Base-by-base conservation (phyloP, 2,797 vertebrate species). In the Rhabdomys pumilio region DNA sequence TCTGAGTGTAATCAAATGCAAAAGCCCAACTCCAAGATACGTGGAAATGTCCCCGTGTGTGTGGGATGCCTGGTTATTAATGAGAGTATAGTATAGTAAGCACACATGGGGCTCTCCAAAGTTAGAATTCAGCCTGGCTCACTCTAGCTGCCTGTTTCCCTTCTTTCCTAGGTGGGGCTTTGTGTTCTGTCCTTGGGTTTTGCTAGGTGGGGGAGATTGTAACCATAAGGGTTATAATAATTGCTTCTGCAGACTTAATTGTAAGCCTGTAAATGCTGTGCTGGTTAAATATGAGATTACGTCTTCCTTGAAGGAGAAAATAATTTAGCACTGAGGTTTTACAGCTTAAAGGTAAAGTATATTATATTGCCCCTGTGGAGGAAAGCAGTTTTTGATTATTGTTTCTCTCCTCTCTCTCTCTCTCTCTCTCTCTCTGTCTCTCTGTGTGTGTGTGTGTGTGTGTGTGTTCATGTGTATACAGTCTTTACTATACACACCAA, bases 241-340 rank as follows among this genome's bases (percentile, higher is more conserved):
- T 91, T 92, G 79, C 85, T 95, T 93, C 90, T 82, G 65, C 14
- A 57, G 26, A 87, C 79, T 72, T 93, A 92, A 86, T 67, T 95
- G 93, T 88, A 82, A 93, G 91, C 53, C 94, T 93, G 75, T 67
- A 97, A 96, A 76, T 13, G 81, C 95, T 73, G 50, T 90, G 89
- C 67, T 82, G 29, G 88, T 67, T 80, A 90, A 92, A 89, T 91
- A 44, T 81, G 85, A 97, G 97, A 95, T 93, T 81, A 89, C 76
- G 87, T 87, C 82, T 76, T 93, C 79, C 79, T 89, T 89, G 75
- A 91, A 97, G 69, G 77, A 94, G 96, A 94, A 89, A 55, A 26
- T 73, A 67, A 83, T 72, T 83, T 76, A 89, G 59, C 67, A 44
- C 59, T 34, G 34, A 47, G n/a, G 26, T 73, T 92, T 92, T 55